Percentiles rank a stretch among this genome's conserved stretches.
These are phyloP conservation scores for Hemitrygon akajei DNA, from an alignment of 2,797 vertebrate genomes.

Conservation along the genomic window DNA sequence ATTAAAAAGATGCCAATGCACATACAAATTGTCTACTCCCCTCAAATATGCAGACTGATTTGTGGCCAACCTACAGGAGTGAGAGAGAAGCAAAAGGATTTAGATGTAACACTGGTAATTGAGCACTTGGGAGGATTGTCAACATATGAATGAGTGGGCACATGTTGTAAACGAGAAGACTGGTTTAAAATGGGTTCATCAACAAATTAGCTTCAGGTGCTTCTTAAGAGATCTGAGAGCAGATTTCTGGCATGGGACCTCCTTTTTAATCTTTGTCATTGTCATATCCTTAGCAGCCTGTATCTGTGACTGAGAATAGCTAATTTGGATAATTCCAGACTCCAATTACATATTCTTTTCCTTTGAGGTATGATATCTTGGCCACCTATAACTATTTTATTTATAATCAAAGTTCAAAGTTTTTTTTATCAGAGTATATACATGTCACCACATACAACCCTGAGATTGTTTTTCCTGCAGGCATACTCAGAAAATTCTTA, in stretches of 20 bases:
- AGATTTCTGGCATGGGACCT: background rate
- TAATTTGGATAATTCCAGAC: background rate
- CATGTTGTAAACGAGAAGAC: background rate
- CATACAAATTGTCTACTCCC: background rate
- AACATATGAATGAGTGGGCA: background rate
- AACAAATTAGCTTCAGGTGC: background rate
- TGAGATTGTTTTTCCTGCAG: too few relatives aligned
- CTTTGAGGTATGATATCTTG: background rate
- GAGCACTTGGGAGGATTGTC: background rate
- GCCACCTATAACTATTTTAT: background rate
- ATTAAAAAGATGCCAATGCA: background rate
- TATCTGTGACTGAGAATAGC: background rate
- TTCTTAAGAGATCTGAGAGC: background rate
- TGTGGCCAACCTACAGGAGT: background rate
- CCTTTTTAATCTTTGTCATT: background rate
- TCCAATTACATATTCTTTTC: background rate
- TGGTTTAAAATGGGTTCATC: background rate
- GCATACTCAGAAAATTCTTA: too few relatives aligned
- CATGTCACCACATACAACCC: too few relatives aligned
- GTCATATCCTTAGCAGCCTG: background rate
- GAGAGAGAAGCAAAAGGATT: too few relatives aligned
- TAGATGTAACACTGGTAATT: background rate
- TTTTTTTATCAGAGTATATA: too few relatives aligned
- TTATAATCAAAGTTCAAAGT: background rate
- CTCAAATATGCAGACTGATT: background rate